Percentiles rank a stretch among this genome's conserved stretches.
These are phyloP conservation scores for Serrognathus titanus DNA, from an alignment of 2,888 invertebrate genomes.

Conservation along the genomic window DNA sequence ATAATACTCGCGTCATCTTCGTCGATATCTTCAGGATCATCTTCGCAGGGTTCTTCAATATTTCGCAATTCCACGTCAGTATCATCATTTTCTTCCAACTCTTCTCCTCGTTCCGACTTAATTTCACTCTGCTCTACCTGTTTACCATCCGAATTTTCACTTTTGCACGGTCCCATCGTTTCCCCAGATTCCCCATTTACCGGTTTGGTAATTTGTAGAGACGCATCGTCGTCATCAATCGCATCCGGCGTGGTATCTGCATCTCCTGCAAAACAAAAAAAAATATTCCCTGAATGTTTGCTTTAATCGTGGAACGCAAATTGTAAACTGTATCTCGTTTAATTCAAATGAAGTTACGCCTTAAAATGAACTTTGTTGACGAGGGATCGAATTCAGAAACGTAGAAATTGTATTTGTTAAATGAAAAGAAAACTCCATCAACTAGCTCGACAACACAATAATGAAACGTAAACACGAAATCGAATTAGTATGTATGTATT, in stretches of 20 bases:
- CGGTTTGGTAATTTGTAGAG: conserved; percentile 2
- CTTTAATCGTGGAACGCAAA: background rate
- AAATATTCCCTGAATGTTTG: too few species aligned
- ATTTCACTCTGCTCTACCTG: conserved; percentile 18
- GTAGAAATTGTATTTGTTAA: too few species aligned
- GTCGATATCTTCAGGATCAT: conserved; percentile 22
- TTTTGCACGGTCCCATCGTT: conserved; percentile 11
- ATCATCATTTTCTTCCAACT: conserved; percentile 15
- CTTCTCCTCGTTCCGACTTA: conserved; percentile 18
- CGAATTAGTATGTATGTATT: too few species aligned
- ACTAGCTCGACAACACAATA: too few species aligned
- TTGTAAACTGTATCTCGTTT: too few species aligned
- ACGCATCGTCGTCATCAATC: conserved; percentile 11
- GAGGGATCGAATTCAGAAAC: too few species aligned
- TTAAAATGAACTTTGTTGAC: too few species aligned
- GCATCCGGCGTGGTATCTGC: conserved; percentile 10
- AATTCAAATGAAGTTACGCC: too few species aligned
- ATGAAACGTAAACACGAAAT: too few species aligned
- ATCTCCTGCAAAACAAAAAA: conserved; percentile 14
- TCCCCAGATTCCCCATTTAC: conserved; percentile 5
- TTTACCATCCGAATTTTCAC: conserved; percentile 15
- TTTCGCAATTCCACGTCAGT: conserved; percentile 14
- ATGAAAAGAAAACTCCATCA: too few species aligned
- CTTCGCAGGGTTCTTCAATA: conserved; percentile 9
- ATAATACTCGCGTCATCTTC: conserved; percentile 25